phyloP scores from a whole-genome alignment of 2,888 invertebrate species.

The Epinotia ramella region DNA sequence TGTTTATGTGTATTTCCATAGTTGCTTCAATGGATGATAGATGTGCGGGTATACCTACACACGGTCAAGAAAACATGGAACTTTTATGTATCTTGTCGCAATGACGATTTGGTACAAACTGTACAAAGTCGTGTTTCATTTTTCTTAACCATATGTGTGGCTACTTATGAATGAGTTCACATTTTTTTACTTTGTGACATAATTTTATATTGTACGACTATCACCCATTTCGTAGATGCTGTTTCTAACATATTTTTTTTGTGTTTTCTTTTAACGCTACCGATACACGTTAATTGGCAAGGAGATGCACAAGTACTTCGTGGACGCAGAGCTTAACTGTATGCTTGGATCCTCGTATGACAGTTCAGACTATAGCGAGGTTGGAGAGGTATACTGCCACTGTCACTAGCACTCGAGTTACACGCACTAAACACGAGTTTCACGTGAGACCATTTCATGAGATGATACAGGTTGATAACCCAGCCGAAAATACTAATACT shows the following conservation, averaged over 20 bases:
- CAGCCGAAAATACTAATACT: not conserved
- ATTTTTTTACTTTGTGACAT: not conserved
- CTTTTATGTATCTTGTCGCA: not conserved
- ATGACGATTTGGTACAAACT: not conserved
- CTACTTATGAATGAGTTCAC: not conserved
- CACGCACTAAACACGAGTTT: constrained; percentile 48
- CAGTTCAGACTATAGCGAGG: constrained; percentile 82
- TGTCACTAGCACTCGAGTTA: constrained; percentile 47
- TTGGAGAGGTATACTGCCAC: constrained; percentile 58
- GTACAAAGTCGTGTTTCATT: not conserved
- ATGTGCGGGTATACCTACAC: not conserved
- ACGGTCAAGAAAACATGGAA: not conserved
- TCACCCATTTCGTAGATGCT: constrained; percentile 42
- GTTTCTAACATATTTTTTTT: constrained; percentile 69
- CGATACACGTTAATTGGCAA: constrained; percentile 84
- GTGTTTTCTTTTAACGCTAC: constrained; percentile 81
- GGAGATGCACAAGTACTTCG: constrained; percentile 93
- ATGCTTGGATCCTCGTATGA: constrained; percentile 88
- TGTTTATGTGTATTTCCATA: constrained; percentile 12
- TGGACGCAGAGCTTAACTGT: constrained; percentile 92
- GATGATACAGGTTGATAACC: not conserved
- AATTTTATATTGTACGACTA: not conserved
- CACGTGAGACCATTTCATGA: constrained; percentile 28
- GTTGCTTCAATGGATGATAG: constrained; percentile 29
- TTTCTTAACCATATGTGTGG: not conserved